Conservation (phyloP, 2,113 vertebrate species). For the Rhinoderma darwinii region DNA sequence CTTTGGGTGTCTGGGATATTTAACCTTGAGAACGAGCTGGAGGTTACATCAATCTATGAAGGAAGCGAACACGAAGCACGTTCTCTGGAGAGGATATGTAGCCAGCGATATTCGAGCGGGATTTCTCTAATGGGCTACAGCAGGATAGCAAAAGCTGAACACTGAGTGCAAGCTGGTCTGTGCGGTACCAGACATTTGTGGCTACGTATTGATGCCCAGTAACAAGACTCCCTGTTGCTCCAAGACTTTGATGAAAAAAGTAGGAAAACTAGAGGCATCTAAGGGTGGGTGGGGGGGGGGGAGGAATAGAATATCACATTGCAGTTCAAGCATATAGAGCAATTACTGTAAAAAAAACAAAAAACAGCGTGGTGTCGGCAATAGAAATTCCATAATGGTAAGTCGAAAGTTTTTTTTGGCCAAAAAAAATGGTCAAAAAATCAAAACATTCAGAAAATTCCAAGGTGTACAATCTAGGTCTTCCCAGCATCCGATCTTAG, state of each 20-base stretch:
- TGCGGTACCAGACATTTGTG: not conserved
- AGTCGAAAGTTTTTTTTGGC: not conserved
- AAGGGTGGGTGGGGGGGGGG: too few relatives aligned
- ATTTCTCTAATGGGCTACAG: not conserved
- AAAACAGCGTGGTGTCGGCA: not conserved
- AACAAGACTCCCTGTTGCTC: not conserved
- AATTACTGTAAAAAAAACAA: not conserved
- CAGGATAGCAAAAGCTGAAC: not conserved
- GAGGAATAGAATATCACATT: too few relatives aligned
- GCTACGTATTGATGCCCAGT: not conserved
- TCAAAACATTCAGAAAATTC: too few relatives aligned
- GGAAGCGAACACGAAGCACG: not conserved
- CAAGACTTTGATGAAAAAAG: not conserved
- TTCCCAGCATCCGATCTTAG: not conserved
- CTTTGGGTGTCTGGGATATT: not conserved
- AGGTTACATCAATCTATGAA: conserved; percentile 37
- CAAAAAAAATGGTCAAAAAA: too few relatives aligned
- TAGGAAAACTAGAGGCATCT: too few relatives aligned
- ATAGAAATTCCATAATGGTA: not conserved
- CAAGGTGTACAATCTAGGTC: not conserved
- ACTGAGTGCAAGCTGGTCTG: not conserved
- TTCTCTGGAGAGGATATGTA: not conserved
- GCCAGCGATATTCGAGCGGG: not conserved
- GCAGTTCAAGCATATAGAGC: not conserved
- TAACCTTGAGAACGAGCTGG: conserved; percentile 43